Percentiles rank a stretch among this genome's conserved stretches.
Conservation (phyloP, 2,113 vertebrate genomes). For the Gopherus evgoodei region DNA sequence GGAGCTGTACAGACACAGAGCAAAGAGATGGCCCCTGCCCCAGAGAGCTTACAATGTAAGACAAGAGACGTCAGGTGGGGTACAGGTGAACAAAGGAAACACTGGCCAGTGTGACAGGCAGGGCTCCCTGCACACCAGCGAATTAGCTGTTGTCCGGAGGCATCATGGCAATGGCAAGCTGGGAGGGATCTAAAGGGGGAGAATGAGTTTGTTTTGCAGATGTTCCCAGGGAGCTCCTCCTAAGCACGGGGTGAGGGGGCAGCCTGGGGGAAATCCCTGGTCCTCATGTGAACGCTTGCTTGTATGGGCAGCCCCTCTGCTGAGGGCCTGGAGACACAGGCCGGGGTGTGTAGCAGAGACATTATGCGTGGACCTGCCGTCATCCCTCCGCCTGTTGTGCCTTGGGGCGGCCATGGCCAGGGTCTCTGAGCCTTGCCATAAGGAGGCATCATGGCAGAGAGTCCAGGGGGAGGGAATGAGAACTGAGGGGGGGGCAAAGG, state of each 20-base stretch:
- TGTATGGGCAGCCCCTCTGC: neutral
- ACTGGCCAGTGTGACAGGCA: neutral
- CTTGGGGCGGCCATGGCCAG: too few relatives aligned
- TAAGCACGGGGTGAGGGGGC: neutral
- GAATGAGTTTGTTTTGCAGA: neutral
- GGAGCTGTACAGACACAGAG: neutral
- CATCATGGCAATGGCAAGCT: neutral
- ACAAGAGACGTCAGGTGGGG: rapidly evolving
- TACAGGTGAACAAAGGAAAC: neutral
- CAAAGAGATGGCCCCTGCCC: neutral
- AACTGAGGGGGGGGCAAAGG: too few relatives aligned
- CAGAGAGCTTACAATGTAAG: neutral
- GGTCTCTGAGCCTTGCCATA: too few relatives aligned
- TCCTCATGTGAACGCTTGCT: neutral
- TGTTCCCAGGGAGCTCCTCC: neutral
- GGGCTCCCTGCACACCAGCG: neutral
- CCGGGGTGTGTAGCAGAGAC: too few relatives aligned
- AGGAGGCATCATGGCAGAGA: too few relatives aligned
- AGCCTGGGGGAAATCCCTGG: neutral
- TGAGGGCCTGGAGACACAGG: neutral
- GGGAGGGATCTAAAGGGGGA: neutral
- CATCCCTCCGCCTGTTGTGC: neutral
- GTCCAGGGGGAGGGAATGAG: too few relatives aligned
- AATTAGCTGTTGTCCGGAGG: neutral
- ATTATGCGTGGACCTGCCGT: too few relatives aligned